Evolutionary conservation across 2,888 invertebrate species (phyloP).

Genomic region (Xylophagus ater): DNA sequence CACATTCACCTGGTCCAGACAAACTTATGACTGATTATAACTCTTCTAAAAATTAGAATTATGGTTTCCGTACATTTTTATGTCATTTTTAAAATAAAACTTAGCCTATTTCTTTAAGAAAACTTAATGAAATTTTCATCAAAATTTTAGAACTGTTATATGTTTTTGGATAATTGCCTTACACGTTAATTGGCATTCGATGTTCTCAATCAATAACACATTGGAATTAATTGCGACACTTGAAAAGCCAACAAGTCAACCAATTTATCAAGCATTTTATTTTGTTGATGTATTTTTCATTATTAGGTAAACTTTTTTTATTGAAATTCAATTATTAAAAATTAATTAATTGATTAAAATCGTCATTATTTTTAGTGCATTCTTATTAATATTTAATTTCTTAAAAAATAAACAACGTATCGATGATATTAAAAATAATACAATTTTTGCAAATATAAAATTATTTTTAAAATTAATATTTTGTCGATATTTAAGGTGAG

Average conservation of each 20-base stretch:
- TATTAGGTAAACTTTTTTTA: slow-evolving; percentile 5
- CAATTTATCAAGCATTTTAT: slow-evolving; percentile 7
- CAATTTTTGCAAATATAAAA: slow-evolving; percentile 6
- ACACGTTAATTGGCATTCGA: slow-evolving; percentile 10
- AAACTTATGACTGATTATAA: too few relatives aligned
- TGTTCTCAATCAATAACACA: slow-evolving; percentile 10
- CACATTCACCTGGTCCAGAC: too few relatives aligned
- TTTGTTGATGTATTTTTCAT: slow-evolving; percentile 12
- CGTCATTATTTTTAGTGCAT: slow-evolving; percentile 6
- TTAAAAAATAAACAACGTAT: slow-evolving; percentile 5
- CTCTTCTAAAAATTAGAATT: too few relatives aligned
- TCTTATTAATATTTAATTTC: slow-evolving; percentile 11
- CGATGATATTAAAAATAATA: slow-evolving; percentile 5
- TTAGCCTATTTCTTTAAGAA: not conserved
- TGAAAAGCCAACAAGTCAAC: slow-evolving; percentile 2
- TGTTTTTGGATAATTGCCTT: slow-evolving; percentile 10
- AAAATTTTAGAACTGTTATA: slow-evolving; percentile 4
- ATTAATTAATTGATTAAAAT: not conserved
- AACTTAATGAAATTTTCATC: not conserved
- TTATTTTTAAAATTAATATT: slow-evolving; percentile 6
- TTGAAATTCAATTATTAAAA: not conserved
- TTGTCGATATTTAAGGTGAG: slow-evolving; percentile 12
- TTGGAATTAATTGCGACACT: slow-evolving; percentile 1
- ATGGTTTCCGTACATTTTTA: too few relatives aligned
- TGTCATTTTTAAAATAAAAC: too few relatives aligned